These are phyloP conservation scores for Copidosoma floridanum DNA, from an alignment of 1,140 invertebrate species.

Conservation along the genomic window DNA sequence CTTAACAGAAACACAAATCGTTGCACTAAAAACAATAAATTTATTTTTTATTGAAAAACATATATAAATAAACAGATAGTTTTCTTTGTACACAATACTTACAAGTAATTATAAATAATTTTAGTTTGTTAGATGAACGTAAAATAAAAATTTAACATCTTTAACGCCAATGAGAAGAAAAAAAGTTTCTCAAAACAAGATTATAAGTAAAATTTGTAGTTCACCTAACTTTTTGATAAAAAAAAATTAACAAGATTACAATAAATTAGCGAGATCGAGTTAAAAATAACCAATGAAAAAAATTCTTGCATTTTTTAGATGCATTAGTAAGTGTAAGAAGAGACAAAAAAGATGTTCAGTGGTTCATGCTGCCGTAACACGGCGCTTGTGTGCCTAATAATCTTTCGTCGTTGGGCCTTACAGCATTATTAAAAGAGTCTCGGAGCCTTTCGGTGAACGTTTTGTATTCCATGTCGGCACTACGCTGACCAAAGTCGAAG, in stretches of 20 bases:
- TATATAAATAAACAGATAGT: too few relatives aligned
- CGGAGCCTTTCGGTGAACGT: conserved; percentile 76
- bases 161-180: too few relatives aligned
- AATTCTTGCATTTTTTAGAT: conserved; percentile 21
- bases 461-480: conserved; percentile 78
- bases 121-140: too few relatives aligned
- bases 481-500: conserved; percentile 79
- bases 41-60: too few relatives aligned
- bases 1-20: background rate
- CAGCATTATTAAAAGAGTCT: conserved; percentile 71
- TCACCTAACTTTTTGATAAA: background rate
- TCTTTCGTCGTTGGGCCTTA: conserved; percentile 43
- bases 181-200: too few relatives aligned
- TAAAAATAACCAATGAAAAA: conserved; percentile 6
- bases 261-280: background rate
- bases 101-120: too few relatives aligned
- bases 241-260: background rate
- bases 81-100: too few relatives aligned
- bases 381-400: conserved; percentile 38
- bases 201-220: too few relatives aligned
- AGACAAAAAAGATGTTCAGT: too few relatives aligned
- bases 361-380: conserved; percentile 55
- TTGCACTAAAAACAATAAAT: background rate
- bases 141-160: too few relatives aligned
- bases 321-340: conserved; percentile 5